Percentiles rank a stretch among this genome's conserved stretches.
Evolutionary conservation across 2,888 invertebrate species (phyloP).

Genomic region (Sisyra nigra): DNA sequence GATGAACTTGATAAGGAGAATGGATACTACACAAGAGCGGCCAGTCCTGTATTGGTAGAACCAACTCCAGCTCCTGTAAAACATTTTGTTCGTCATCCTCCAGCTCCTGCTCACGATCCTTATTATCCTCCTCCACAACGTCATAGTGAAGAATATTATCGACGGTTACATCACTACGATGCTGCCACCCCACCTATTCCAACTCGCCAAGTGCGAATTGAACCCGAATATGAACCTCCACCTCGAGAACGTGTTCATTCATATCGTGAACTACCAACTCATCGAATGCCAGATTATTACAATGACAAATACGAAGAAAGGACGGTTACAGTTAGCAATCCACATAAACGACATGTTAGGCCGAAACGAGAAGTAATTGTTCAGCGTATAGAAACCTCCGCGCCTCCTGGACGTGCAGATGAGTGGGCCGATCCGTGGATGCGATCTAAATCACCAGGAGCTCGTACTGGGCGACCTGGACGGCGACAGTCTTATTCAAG

Average conservation of each 20-base stretch:
- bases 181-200: slow-evolving; percentile 22
- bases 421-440: slow-evolving; percentile 97
- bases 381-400: slow-evolving; percentile 39
- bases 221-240: slow-evolving; percentile 26
- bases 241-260: slow-evolving; percentile 26
- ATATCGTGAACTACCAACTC: slow-evolving; percentile 35
- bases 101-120: slow-evolving; percentile 19
- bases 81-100: slow-evolving; percentile 17
- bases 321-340: slow-evolving; percentile 15
- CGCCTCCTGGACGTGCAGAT: slow-evolving; percentile 42
- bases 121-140: slow-evolving; percentile 19
- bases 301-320: slow-evolving; percentile 29
- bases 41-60: slow-evolving; percentile 42
- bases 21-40: slow-evolving; percentile 51
- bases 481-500: slow-evolving; percentile 50
- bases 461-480: slow-evolving; percentile 27
- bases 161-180: slow-evolving; percentile 27
- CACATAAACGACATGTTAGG: slow-evolving; percentile 23
- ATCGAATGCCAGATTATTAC: slow-evolving; percentile 36
- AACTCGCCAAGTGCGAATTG: slow-evolving; percentile 18
- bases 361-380: slow-evolving; percentile 62
- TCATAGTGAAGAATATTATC: slow-evolving; percentile 9
- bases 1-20: slow-evolving; percentile 62
- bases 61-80: slow-evolving; percentile 23
- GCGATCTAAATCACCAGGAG: slow-evolving; percentile 47